phyloP scores from a whole-genome alignment of 2,113 vertebrate species.

The Talpa occidentalis region DNA sequence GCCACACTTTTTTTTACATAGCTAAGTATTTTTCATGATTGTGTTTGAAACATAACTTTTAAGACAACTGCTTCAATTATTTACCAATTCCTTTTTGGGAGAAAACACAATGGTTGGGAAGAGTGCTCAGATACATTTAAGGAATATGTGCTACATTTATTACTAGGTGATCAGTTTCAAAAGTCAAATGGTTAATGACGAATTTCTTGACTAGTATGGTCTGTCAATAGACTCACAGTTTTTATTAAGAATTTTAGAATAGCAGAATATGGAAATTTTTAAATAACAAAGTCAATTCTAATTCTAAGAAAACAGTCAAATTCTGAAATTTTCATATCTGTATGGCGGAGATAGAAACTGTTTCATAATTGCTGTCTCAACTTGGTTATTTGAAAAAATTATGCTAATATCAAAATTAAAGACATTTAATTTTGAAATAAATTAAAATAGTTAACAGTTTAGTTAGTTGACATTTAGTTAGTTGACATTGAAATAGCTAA shows the following conservation, averaged over 20 bases:
- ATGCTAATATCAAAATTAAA: background rate
- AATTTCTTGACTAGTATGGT: background rate
- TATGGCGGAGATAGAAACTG: background rate
- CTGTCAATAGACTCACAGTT: background rate
- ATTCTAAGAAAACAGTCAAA: background rate
- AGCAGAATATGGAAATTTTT: background rate
- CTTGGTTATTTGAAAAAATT: background rate
- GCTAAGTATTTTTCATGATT: background rate
- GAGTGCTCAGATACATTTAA: background rate
- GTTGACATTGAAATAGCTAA: background rate
- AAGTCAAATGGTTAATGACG: background rate
- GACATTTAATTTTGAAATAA: background rate
- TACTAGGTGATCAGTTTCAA: background rate
- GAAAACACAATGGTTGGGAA: background rate
- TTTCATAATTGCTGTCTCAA: background rate
- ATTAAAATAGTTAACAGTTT: no score
- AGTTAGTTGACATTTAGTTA: no score
- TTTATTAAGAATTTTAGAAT: conserved; percentile 31
- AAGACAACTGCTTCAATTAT: background rate
- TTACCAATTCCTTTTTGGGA: background rate
- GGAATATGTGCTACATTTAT: background rate
- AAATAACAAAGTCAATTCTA: background rate
- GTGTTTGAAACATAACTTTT: background rate
- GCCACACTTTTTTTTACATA: background rate
- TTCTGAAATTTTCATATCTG: background rate